Evolutionary conservation across 2,797 vertebrate species (phyloP).

Genomic region (Pantherophis alleghaniensis): DNA sequence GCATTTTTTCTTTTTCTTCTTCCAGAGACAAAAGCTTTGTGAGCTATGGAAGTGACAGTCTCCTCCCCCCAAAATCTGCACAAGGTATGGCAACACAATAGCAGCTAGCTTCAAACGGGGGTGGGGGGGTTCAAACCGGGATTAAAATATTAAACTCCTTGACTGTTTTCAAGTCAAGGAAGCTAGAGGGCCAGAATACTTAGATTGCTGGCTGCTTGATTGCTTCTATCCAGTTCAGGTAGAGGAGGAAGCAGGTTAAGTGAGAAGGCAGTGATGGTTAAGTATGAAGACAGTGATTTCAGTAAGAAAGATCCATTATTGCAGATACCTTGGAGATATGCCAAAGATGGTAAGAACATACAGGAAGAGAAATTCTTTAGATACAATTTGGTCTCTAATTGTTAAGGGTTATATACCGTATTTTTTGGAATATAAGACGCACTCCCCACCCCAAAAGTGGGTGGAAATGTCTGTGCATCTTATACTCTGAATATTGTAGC

Average conservation of each 20-base stretch:
- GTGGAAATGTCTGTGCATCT: no score
- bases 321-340: not conserved
- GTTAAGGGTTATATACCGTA: not conserved
- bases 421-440: no score
- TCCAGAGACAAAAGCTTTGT: not conserved
- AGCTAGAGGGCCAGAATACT: not conserved
- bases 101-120: not conserved
- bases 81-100: conserved; percentile 5
- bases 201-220: not conserved
- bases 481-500: no score
- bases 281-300: not conserved
- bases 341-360: not conserved
- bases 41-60: not conserved
- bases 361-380: not conserved
- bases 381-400: not conserved
- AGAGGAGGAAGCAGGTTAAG: not conserved
- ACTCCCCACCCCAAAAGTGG: no score
- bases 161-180: not conserved
- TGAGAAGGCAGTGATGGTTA: not conserved
- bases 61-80: not conserved
- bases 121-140: not conserved
- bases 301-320: not conserved
- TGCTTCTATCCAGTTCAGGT: not conserved
- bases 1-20: not conserved
- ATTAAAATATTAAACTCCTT: not conserved